Base-by-base conservation (phyloP, 2,797 vertebrate genomes). In the Channallabes apus region DNA sequence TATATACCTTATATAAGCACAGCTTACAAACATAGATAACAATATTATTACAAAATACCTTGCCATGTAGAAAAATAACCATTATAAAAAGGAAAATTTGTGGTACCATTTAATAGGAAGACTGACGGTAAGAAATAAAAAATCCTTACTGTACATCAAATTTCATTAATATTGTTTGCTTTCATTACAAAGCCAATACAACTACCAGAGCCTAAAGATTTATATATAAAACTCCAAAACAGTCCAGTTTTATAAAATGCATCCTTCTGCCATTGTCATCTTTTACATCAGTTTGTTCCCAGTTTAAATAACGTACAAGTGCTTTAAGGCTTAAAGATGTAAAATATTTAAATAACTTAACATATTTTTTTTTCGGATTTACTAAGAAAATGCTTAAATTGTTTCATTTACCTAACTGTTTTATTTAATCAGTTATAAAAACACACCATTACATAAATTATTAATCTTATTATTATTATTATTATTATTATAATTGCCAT, bases 1-100 rank as follows among this genome's bases (percentile, higher is more conserved):
- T 76, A 91, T 91, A 87, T 93, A 89, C 86, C 89, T 93, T 94
- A 94, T 94, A 97, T 95, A 97, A 98, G 97, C 96, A 94, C 94
- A 96, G 96, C 95, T 96, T 96, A 97, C 95, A 95, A 94, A 91
- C 91, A 94, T 87, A 93, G 91, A 90, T 86, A 91, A 92, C 93
- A 94, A 94, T 93, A 95, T 95, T 93, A 94, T 94, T 94, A 95
- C 94, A 93, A 89, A 85, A 54, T 90, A 93, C 89, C 89, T 94
- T 94, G 91, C 90, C 88, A 90, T 89, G 90, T 89, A 92, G 86
- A 93, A 90, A 91, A 91, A 90, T 82, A 81, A 87, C 88, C 88
- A 84, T 88, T 59, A 79, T 84, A 83, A 88, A 87, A 75, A 84
- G 89, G 82, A 22, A 73, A 80, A 93, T 86, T 87, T 85, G 87